Percentiles rank a stretch among this genome's conserved stretches.
Evolutionary conservation across 2,888 invertebrate genomes (phyloP).

Genomic region (Nemotelus nigrinus): DNA sequence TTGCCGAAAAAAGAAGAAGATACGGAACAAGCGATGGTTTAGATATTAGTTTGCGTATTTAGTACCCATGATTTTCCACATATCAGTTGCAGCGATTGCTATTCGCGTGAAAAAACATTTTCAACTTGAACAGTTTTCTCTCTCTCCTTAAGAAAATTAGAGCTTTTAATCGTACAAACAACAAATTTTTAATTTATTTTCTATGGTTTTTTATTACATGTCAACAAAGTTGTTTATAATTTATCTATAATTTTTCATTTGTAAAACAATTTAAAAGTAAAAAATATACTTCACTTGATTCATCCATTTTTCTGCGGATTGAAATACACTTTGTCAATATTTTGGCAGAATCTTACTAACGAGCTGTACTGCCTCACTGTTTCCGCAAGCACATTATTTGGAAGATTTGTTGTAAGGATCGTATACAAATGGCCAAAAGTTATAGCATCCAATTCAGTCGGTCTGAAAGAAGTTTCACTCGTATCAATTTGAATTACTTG

Average conservation of each 20-base stretch:
- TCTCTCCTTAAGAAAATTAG: no score
- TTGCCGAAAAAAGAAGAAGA: no score
- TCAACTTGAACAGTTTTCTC: no score
- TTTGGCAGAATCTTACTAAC: constrained; percentile 82
- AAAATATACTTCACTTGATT: constrained; percentile 13
- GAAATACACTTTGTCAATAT: constrained; percentile 86
- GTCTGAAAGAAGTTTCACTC: constrained; percentile 69
- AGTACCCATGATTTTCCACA: no score
- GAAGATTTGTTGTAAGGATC: constrained; percentile 88
- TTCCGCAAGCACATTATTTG: constrained; percentile 82
- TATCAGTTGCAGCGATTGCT: no score
- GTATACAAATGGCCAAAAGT: constrained; percentile 98
- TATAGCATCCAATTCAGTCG: constrained; percentile 94
- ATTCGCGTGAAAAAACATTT: no score
- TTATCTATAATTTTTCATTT: not conserved
- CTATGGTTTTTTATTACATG: not conserved
- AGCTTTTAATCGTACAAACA: no score
- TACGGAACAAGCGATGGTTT: no score
- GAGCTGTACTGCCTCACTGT: constrained; percentile 80
- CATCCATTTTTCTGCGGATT: constrained; percentile 12
- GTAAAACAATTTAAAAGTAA: constrained; percentile 8
- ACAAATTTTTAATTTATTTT: no score
- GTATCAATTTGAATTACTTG: not conserved
- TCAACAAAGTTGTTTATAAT: not conserved
- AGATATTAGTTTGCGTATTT: no score